These are phyloP conservation scores for Mareca strepera DNA, from an alignment of 2,797 vertebrate genomes.

Conservation along the genomic window DNA sequence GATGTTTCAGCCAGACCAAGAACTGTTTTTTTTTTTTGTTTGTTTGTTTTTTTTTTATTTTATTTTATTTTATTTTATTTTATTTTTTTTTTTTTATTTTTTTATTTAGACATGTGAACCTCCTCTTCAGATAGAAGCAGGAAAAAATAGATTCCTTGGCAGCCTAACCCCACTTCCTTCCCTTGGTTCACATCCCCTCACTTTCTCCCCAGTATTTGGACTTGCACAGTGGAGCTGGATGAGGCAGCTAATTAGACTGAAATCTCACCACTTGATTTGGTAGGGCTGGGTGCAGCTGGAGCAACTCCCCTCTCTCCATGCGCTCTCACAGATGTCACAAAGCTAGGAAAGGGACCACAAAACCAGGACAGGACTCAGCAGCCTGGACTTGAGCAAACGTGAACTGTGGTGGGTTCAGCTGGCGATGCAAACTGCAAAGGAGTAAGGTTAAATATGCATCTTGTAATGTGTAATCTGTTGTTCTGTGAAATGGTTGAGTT, in stretches of 20 bases:
- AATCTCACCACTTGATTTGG: neutral
- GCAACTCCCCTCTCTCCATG: neutral
- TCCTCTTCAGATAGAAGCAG: neutral
- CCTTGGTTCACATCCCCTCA: neutral
- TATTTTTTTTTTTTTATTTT: no score
- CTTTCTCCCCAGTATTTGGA: neutral
- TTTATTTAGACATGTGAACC: neutral
- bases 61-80: no score
- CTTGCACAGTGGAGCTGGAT: neutral
- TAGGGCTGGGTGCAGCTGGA: neutral
- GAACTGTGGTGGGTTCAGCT: neutral
- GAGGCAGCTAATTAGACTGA: neutral
- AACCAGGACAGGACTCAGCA: neutral
- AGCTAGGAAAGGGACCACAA: neutral
- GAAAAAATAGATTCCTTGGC: fast-evolving
- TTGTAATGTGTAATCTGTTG: neutral
- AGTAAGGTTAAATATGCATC: neutral
- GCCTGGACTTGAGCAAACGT: neutral
- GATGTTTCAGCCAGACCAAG: neutral
- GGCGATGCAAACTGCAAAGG: neutral
- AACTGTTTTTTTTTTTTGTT: neutral
- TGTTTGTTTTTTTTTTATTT: no score
- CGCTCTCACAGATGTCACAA: neutral
- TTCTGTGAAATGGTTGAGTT: neutral
- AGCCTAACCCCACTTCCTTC: neutral